Evolutionary conservation across 2,888 invertebrate genomes (phyloP).

Genomic region (Limnephilus rhombicus): DNA sequence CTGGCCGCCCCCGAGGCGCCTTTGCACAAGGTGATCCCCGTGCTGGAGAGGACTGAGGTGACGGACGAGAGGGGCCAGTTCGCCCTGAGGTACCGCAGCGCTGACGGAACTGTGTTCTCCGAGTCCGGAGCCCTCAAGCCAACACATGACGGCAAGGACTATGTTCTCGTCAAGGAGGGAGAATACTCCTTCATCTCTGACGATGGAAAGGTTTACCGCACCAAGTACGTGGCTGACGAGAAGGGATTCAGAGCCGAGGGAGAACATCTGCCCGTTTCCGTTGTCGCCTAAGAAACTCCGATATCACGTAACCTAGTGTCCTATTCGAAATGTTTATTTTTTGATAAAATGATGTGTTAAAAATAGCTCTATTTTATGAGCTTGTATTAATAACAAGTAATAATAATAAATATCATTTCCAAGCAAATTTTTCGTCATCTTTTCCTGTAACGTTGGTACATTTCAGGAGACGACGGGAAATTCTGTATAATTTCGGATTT

Average conservation of each 20-base stretch:
- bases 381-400: not conserved
- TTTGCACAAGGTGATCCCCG: slow-evolving; percentile 43
- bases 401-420: not conserved
- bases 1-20: too few relatives aligned
- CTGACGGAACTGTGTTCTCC: slow-evolving; percentile 54
- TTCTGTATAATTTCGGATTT: too few relatives aligned
- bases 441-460: too few relatives aligned
- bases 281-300: slow-evolving; percentile 50
- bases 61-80: slow-evolving; percentile 56
- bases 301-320: not conserved
- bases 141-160: slow-evolving; percentile 53
- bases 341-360: not conserved
- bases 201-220: slow-evolving; percentile 56
- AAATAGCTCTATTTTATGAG: not conserved
- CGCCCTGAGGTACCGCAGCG: slow-evolving; percentile 52
- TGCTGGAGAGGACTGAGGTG: slow-evolving; percentile 55
- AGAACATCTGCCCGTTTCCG: slow-evolving; percentile 59
- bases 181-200: slow-evolving; percentile 51
- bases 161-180: slow-evolving; percentile 58
- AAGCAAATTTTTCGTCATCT: not conserved
- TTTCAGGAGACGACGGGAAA: too few relatives aligned
- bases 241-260: slow-evolving; percentile 54
- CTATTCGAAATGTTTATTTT: not conserved
- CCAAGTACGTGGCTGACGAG: slow-evolving; percentile 59
- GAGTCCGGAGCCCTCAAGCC: slow-evolving; percentile 54